Evolutionary conservation across 2,797 vertebrate genomes (phyloP).

Genomic region (Nannoperca australis): DNA sequence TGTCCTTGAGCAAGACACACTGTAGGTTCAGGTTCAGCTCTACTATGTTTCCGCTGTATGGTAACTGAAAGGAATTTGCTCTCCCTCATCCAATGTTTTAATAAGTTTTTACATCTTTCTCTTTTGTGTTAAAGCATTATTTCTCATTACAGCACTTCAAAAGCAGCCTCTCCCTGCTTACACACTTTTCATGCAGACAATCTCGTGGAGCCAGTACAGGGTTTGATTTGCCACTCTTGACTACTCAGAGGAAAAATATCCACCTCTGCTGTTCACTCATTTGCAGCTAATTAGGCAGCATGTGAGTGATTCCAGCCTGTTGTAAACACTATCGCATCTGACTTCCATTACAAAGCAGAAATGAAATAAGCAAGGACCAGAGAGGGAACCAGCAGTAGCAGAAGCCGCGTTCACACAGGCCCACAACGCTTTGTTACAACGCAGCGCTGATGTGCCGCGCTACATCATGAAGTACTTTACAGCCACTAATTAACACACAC

Average conservation of each 20-base stretch:
- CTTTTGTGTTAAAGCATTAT: neutral
- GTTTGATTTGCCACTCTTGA: slow-evolving; percentile 83
- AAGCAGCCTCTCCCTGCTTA: slow-evolving; percentile 38
- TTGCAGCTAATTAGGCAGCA: slow-evolving; percentile 89
- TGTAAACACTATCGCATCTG: slow-evolving; percentile 93
- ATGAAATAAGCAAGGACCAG: slow-evolving; percentile 88
- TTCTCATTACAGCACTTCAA: neutral
- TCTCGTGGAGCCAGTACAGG: slow-evolving; percentile 83
- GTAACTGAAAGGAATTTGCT: neutral
- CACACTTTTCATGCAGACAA: slow-evolving; percentile 72
- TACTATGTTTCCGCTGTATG: neutral
- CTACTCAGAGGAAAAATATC: slow-evolving; percentile 78
- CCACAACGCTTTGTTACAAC: slow-evolving; percentile 80
- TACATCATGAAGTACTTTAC: slow-evolving; percentile 85
- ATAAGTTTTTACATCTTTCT: neutral
- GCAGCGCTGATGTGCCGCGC: slow-evolving; percentile 72
- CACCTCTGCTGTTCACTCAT: slow-evolving; percentile 83
- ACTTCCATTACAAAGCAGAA: slow-evolving; percentile 92
- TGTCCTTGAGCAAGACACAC: neutral
- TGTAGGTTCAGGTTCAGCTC: neutral
- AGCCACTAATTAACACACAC: slow-evolving; percentile 82
- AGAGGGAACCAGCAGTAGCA: slow-evolving; percentile 83
- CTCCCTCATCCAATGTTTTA: too few species aligned
- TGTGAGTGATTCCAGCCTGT: slow-evolving; percentile 80
- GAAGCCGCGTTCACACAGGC: slow-evolving; percentile 71